Conservation (phyloP, 2,888 invertebrate genomes). For the Shargacucullia verbasci region DNA sequence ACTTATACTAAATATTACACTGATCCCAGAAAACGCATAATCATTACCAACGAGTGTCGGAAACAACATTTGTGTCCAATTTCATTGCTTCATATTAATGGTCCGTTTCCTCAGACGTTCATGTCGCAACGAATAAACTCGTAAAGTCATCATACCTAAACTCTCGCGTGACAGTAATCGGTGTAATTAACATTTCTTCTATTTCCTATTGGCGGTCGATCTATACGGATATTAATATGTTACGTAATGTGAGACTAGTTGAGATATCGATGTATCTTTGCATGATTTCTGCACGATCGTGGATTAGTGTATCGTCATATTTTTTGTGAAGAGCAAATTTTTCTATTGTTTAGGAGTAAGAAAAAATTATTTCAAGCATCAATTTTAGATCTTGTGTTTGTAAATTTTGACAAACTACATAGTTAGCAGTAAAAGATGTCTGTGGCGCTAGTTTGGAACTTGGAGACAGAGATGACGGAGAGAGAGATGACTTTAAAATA, state of each 20-base stretch:
- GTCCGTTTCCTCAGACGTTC: constrained; percentile 2
- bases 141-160: constrained; percentile 6
- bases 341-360: too few relatives aligned
- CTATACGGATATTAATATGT: constrained; percentile 43
- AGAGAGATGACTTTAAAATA: too few relatives aligned
- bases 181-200: constrained; percentile 40
- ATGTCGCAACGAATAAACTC: constrained; percentile 18
- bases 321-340: too few relatives aligned
- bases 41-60: background rate
- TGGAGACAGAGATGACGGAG: too few relatives aligned
- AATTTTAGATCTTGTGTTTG: too few relatives aligned
- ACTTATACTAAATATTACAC: too few relatives aligned
- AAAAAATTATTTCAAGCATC: too few relatives aligned
- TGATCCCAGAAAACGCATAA: too few relatives aligned
- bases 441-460: too few relatives aligned
- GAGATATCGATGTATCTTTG: constrained; percentile 6
- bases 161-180: constrained; percentile 46
- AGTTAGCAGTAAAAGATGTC: too few relatives aligned
- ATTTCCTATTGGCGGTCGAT: constrained; percentile 39
- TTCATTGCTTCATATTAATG: constrained; percentile 6
- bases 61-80: constrained; percentile 4
- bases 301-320: too few relatives aligned
- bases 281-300: constrained; percentile 1
- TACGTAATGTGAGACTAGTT: constrained; percentile 29
- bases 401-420: too few relatives aligned